Base-by-base conservation (phyloP, 2,797 vertebrate species). In the Amblyopsis hoosieri region DNA sequence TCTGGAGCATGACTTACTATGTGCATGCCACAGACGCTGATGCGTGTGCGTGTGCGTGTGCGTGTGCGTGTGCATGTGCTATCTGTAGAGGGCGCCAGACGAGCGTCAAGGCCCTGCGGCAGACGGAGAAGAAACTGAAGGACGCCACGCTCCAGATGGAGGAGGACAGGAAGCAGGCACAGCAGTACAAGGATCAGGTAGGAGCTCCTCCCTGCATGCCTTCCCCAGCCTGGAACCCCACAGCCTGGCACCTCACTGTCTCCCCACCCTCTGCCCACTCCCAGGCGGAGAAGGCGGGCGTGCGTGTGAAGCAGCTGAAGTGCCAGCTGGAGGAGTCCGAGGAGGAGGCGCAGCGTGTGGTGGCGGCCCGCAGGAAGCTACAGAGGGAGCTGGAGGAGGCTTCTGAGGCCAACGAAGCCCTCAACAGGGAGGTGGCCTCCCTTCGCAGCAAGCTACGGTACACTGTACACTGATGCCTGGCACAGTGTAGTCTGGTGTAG, bases 131-230 rank as follows among this genome's bases (percentile, higher is more conserved):
- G 92, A 98, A 97, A 50, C 90, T 99, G 82, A 99, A 97, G 84
- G 98, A 99, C 23, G 69, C 93, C 0, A 81, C 93, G 50, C 66
- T 95, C 53, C 97, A 99, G 89, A 93, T 95, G 87, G 98, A 99
- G 78, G 98, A 99, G 0, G 97, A 99, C 85, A 92, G 96, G 86
- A 98, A 98, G 80, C 95, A 96, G 84, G 94, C 94, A 0, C 95
- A 99, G 83, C 96, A 99, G 76, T 96, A 94, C 92, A 99, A 96
- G 86, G 98, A 99, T 62, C 97, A 99, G 96, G 97, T 98, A 74
- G 15, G 0, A 1, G 12, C 49, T 33, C 47, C 1, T 12, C 29
- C 23, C 7, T 10, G 13, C 4, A 49, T 7, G 6, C 23, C 23
- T 15, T 42, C 55, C 3, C 31, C n/a, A 13, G 11, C 45, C 57